These are phyloP conservation scores for Myotis brandtii DNA, from an alignment of 2,113 vertebrate species.

Conservation along the genomic window DNA sequence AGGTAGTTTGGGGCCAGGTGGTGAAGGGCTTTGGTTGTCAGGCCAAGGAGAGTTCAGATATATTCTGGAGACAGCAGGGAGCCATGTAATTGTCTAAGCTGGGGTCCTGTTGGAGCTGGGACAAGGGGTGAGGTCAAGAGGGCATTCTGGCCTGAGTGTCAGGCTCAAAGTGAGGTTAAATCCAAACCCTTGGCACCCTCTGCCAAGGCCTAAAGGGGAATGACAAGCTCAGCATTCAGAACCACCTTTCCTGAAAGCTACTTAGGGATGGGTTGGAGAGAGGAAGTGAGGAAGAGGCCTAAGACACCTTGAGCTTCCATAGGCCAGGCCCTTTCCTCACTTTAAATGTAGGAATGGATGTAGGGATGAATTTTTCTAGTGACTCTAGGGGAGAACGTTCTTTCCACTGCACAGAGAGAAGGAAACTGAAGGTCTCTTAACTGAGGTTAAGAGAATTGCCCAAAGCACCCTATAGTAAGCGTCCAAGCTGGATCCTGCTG, in stretches of 20 bases:
- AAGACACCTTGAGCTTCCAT: background rate
- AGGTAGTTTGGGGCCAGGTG: background rate
- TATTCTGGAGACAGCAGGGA: background rate
- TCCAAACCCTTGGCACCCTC: background rate
- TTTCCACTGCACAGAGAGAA: background rate
- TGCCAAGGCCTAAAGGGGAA: background rate
- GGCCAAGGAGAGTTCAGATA: background rate
- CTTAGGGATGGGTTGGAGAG: background rate
- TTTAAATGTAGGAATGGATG: background rate
- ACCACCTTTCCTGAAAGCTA: background rate
- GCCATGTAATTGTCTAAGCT: background rate
- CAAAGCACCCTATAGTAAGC: background rate
- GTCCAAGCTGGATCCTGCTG: background rate
- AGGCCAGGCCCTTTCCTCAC: background rate
- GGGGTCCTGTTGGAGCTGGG: background rate
- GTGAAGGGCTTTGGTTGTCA: background rate
- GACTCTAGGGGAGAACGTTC: background rate
- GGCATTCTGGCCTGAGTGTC: background rate
- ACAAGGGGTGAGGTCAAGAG: background rate
- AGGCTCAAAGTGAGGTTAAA: background rate
- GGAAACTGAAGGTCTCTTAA: background rate
- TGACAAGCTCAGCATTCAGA: background rate
- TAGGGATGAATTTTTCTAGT: background rate
- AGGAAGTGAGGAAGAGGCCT: background rate
- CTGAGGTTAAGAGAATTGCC: background rate